phyloP scores from a whole-genome alignment of 2,797 vertebrate genomes.

The Rhynchotus rufescens region DNA sequence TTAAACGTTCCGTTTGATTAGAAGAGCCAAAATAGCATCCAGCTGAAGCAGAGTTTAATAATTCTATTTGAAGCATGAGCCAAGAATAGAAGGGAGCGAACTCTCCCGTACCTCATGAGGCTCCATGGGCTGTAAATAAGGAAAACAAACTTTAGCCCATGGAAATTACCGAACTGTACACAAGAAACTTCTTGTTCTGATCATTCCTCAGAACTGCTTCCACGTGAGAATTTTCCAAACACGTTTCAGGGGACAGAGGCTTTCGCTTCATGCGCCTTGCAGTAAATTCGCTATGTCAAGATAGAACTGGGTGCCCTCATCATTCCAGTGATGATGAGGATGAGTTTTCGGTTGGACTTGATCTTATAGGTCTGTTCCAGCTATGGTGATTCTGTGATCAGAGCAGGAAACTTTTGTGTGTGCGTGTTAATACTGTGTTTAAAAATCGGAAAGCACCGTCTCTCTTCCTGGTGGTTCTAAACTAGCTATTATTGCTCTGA shows the following conservation, averaged over 20 bases:
- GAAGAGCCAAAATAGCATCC: conserved; percentile 54
- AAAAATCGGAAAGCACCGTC: not conserved
- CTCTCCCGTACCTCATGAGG: conserved; percentile 47
- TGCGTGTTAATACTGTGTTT: not conserved
- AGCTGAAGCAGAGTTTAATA: conserved; percentile 55
- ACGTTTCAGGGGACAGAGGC: not conserved
- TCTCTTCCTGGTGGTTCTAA: conserved; percentile 16
- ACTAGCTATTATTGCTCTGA: not conserved
- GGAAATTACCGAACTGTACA: conserved; percentile 23
- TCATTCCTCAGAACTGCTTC: conserved; percentile 7
- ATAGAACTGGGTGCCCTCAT: not conserved
- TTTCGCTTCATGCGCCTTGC: not conserved
- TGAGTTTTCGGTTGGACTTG: too few relatives aligned
- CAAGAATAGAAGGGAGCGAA: conserved; percentile 39
- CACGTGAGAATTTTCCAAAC: conserved; percentile 2
- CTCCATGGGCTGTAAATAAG: conserved; percentile 45
- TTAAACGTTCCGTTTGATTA: conserved; percentile 49
- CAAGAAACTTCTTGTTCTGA: not conserved
- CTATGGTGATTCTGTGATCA: not conserved
- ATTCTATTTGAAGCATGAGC: conserved; percentile 61
- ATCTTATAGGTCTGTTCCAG: too few relatives aligned
- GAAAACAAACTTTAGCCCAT: conserved; percentile 23
- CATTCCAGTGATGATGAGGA: too few relatives aligned
- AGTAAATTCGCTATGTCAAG: not conserved
- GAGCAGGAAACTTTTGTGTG: not conserved